Percentiles rank a stretch among this genome's conserved stretches.
Evolutionary conservation across 2,113 vertebrate species (phyloP).

Genomic region (Rhegmatorhina hoffmannsi): DNA sequence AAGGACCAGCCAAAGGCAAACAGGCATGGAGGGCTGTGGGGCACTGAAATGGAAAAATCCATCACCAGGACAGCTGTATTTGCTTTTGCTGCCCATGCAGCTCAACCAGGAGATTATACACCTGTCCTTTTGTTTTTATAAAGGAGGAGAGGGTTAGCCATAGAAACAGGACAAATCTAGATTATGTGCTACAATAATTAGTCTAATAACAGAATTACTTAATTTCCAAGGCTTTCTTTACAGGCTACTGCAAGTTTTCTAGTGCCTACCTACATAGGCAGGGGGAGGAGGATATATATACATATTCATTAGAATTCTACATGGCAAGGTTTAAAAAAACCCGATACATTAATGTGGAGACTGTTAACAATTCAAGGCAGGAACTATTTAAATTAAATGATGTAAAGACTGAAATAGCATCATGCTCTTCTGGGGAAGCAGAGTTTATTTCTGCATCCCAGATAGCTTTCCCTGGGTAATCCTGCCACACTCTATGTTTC

Average conservation of each 20-base stretch:
- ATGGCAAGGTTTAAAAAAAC: background rate
- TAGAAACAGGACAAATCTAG: background rate
- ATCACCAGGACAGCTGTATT: background rate
- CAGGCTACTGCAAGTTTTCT: background rate
- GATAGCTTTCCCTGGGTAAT: constrained; percentile 16
- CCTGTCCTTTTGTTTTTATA: background rate
- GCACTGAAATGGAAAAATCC: background rate
- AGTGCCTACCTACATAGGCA: background rate
- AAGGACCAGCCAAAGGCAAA: background rate
- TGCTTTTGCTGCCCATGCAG: background rate
- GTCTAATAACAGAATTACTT: background rate
- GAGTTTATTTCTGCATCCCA: constrained; percentile 42
- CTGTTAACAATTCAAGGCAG: background rate
- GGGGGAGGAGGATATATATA: background rate
- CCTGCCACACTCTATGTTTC: background rate
- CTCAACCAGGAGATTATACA: background rate
- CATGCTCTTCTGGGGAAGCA: background rate
- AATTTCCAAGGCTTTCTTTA: background rate
- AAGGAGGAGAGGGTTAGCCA: background rate
- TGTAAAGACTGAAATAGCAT: background rate
- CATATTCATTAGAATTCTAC: background rate
- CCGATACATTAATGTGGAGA: background rate
- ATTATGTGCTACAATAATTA: background rate
- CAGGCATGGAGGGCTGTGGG: background rate
- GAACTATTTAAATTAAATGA: constrained; percentile 20